Evolutionary conservation across 2,888 invertebrate genomes (phyloP), one percentile per base, ranked within the genome.

Genomic region (Saturnia pavonia): DNA sequence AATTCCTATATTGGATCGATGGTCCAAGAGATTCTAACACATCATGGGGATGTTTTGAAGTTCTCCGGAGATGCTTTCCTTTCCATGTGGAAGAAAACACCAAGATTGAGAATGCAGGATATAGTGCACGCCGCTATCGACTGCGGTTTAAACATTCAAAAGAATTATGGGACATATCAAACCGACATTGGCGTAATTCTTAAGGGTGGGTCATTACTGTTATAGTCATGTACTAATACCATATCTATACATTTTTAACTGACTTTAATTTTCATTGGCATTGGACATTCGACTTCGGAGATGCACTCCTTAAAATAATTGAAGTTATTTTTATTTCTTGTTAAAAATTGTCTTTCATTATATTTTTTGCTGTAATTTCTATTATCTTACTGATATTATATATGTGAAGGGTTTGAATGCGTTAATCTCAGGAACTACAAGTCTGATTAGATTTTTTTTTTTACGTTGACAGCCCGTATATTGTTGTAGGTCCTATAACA

Each of bases 1-100:
- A 96, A 97, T 88, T 94, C 94, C 3, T 97, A 96, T 84, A 95
- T 97, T 75, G 96, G 96, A 0, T 95, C 96, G 0, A 95, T 97
- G 94, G 95, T 96, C 0, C 96, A 96, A 80, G 96, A 96, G 82
- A 95, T 96, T 73, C 84, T 96, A 45, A 94, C 94, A 0, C 95
- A 95, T 75, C 94, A 95, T 69, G 96, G 96, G 0, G 96, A 96
- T 75, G 94, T 96, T 1, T 85, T 96, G 0, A 96, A 96, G 83
- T 96, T 96, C 81, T 95, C 96, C 14, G 96, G 94, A 1, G 96
- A 96, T 75, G 96, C 96, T 3, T 95, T 96, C 80, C 88, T 96
- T 1, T 95, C 95, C 0, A 94, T 96, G 91, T 96, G 96, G 96
- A 96, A 96, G 82, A 92, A 94, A 43, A 88, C 91, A 0, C 83